These are phyloP conservation scores for Cyclopterus lumpus DNA, from an alignment of 2,797 vertebrate genomes.

Conservation along the genomic window DNA sequence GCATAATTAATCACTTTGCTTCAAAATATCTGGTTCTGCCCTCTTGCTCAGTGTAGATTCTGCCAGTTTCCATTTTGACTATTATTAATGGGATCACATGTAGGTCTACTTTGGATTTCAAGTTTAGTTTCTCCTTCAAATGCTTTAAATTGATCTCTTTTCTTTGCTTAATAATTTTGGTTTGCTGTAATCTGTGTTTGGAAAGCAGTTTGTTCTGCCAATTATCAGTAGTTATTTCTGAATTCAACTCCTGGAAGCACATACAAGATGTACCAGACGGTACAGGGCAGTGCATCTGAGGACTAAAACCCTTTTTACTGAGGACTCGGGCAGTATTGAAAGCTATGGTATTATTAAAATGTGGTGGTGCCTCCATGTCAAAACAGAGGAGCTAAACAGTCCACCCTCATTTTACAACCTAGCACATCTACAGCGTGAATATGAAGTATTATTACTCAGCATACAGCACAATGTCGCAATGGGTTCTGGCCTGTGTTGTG, in stretches of 20 bases:
- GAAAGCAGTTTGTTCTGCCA: constrained; percentile 16
- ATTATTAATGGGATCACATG: constrained; percentile 35
- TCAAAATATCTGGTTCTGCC: constrained; percentile 6
- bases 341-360: neutral
- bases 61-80: constrained; percentile 22
- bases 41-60: constrained; percentile 1
- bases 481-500: neutral
- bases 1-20: neutral
- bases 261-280: neutral
- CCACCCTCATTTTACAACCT: neutral
- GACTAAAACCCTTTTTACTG: neutral
- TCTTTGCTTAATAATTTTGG: constrained; percentile 17
- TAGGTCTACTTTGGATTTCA: neutral
- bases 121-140: neutral
- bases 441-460: neutral
- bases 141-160: constrained; percentile 14
- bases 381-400: neutral
- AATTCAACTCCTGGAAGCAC: neutral
- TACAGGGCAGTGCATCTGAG: neutral
- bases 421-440: neutral
- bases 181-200: constrained; percentile 25
- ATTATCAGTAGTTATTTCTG: constrained; percentile 2
- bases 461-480: neutral
- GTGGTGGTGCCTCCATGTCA: neutral
- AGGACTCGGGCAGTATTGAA: neutral